Conservation (phyloP, 2,797 vertebrate species). For the Sphenopsis melanotis region DNA sequence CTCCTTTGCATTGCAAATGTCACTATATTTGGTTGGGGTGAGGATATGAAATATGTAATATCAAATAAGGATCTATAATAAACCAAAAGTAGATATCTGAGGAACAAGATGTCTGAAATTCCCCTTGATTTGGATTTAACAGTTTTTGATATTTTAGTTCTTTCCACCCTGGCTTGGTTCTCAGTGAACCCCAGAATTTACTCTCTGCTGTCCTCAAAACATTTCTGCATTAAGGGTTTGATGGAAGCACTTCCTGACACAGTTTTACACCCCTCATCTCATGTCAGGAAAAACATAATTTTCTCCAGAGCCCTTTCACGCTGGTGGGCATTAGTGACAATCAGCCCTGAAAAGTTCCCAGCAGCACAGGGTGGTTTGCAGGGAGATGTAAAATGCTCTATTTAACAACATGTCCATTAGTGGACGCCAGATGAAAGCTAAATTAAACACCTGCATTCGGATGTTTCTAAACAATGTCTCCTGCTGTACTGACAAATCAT, state of each 20-base stretch:
- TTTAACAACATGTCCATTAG: neutral
- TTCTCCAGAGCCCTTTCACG: neutral
- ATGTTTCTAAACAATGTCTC: neutral
- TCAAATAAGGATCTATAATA: conserved; percentile 30
- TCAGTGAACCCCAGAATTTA: neutral
- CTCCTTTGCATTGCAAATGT: conserved; percentile 54
- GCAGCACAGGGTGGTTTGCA: neutral
- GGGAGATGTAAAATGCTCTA: neutral
- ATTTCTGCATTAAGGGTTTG: neutral
- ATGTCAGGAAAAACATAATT: neutral
- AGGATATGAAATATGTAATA: conserved; percentile 48
- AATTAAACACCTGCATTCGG: conserved; percentile 31
- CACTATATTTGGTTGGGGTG: neutral
- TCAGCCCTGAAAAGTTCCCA: neutral
- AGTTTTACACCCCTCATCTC: neutral
- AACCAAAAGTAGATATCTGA: neutral
- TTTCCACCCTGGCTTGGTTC: neutral
- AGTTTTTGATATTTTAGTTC: neutral
- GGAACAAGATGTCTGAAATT: neutral
- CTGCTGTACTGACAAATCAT: neutral
- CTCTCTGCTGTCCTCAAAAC: neutral
- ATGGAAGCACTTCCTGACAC: neutral
- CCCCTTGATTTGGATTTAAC: neutral
- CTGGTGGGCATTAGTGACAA: neutral
- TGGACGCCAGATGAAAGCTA: neutral